Base-by-base conservation (phyloP, 2,797 vertebrate genomes). In the Orestias chungarensis region DNA sequence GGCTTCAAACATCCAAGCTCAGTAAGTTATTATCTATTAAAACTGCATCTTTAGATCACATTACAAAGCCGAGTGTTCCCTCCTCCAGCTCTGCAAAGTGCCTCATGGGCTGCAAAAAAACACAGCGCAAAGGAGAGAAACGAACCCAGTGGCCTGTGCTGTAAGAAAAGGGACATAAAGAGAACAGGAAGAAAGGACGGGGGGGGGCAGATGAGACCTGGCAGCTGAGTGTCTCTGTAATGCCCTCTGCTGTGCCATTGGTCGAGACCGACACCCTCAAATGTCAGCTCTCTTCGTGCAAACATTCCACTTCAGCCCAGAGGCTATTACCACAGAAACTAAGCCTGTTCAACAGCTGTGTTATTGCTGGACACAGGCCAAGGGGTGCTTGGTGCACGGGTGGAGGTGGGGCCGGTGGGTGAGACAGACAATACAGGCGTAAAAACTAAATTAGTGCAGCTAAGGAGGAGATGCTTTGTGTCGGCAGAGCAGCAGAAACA, bases 341-440 rank as follows among this genome's bases (percentile, higher is more conserved):
- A 94, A 95, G 93, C 94, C 94, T 92, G 87, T 93, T 95, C 93
- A 94, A 93, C 95, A 96, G 95, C 96, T 96, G 95, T 96, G 95
- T 96, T 96, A 94, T 95, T 95, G 92, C 94, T 96, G 95, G 95
- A 92, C 57, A 33, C 27, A 0, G 27, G 94, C 95, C 95, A 96
- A 89, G 64, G 77, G 82, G 79, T 77, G 91, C 76, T 87, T 84
- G 87, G 86, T 87, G 89, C 69, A 0, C 64, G 78, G 79, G 80
- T 77, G 82, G 85, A 86, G 82, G n/a, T 31, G 78, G 75, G 81
- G 78, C 76, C 81, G 86, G 79, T 82, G 84, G 85, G 83, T 74
- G 75, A 71, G 82, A 86, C 75, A 70, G 71, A 74, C 81, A 80
- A 84, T 84, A 65, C 72, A 82, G 29, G 10, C n/a, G 18, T 17